phyloP scores from a whole-genome alignment of 2,113 vertebrate species.

The Erpornis zantholeuca region DNA sequence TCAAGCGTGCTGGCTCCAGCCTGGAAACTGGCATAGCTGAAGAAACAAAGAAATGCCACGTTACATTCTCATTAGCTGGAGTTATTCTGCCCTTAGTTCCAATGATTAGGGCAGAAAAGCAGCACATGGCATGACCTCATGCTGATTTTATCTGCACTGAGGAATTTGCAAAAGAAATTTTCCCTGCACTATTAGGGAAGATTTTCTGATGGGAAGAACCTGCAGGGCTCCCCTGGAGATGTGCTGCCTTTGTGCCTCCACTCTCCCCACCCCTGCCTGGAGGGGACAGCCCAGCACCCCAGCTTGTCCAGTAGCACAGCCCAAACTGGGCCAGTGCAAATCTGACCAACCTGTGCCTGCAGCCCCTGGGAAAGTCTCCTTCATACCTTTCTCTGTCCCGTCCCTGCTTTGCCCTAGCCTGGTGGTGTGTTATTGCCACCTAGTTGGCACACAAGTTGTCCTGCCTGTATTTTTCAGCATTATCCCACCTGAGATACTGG shows the following conservation, averaged over 20 bases:
- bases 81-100: not conserved
- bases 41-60: conserved; percentile 19
- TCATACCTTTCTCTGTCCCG: not conserved
- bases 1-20: not conserved
- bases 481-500: not conserved
- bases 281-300: not conserved
- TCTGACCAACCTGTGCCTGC: not conserved
- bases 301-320: not conserved
- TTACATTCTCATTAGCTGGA: not conserved
- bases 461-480: not conserved
- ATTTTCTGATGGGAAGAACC: not conserved
- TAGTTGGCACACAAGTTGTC: not conserved
- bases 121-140: conserved; percentile 24
- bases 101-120: conserved; percentile 21
- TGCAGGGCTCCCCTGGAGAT: not conserved
- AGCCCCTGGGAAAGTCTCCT: not conserved
- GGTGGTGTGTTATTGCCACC: not conserved
- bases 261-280: not conserved
- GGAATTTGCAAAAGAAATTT: conserved; percentile 14
- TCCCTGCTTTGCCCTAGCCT: not conserved
- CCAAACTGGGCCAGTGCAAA: not conserved
- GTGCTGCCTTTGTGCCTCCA: not conserved
- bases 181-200: not conserved
- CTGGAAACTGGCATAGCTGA: not conserved
- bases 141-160: conserved; percentile 15